These are phyloP conservation scores for Notothenia coriiceps DNA, from an alignment of 2,113 vertebrate species.

Conservation along the genomic window DNA sequence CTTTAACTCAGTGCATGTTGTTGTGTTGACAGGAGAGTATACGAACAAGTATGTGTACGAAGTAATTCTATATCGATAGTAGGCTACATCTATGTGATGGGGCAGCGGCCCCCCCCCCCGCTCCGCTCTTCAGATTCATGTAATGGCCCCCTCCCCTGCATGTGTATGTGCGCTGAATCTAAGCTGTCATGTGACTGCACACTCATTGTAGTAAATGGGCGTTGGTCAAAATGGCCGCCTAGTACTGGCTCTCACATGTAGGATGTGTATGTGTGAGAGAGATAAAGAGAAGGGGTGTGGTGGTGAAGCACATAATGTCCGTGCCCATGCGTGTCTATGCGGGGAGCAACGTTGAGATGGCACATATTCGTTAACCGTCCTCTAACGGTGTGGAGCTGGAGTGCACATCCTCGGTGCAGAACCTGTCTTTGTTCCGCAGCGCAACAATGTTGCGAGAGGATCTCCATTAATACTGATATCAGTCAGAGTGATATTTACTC, in stretches of 20 bases:
- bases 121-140: background rate
- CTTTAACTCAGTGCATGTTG: background rate
- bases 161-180: constrained; percentile 27
- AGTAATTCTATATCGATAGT: too few relatives aligned
- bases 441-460: background rate
- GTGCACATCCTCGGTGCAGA: too few relatives aligned
- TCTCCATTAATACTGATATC: background rate
- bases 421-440: background rate
- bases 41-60: too few relatives aligned
- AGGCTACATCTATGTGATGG: too few relatives aligned
- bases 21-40: background rate
- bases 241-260: constrained; percentile 51
- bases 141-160: constrained; percentile 41
- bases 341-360: background rate
- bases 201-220: constrained; percentile 84
- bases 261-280: accelerated
- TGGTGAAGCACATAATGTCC: background rate
- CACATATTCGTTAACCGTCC: background rate
- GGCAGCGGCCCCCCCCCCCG: too few relatives aligned
- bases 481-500: background rate
- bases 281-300: background rate
- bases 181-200: constrained; percentile 66
- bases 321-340: background rate
- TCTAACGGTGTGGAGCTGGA: background rate
- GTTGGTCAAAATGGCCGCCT: constrained; percentile 83